These are phyloP conservation scores for Bursaphelenchus mucronatus DNA, from an alignment of 1,140 invertebrate species.

Conservation along the genomic window DNA sequence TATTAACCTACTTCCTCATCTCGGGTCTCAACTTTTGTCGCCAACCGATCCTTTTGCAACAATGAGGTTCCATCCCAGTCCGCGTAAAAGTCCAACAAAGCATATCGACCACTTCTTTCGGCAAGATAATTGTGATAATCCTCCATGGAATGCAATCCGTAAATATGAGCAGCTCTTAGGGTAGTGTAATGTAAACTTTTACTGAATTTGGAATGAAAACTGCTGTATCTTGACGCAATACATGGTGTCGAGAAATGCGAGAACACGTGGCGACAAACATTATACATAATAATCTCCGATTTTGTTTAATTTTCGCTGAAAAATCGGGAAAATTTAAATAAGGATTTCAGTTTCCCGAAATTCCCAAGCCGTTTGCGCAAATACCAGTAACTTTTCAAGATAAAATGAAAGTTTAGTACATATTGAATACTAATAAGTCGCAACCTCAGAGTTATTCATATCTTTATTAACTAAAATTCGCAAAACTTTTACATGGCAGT, in stretches of 20 bases:
- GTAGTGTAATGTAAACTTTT: not conserved
- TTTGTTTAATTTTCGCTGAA: too few species aligned
- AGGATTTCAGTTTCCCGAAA: too few species aligned
- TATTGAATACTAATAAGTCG: not conserved
- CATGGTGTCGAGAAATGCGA: not conserved
- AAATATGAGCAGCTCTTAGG: not conserved
- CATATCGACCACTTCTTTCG: not conserved
- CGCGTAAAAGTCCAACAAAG: conserved; percentile 10
- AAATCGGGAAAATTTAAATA: too few species aligned
- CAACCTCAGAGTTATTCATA: not conserved
- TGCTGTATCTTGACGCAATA: not conserved
- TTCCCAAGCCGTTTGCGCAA: too few species aligned
- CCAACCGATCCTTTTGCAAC: conserved; percentile 8
- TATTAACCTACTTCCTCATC: conserved; percentile 10
- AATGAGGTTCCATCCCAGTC: not conserved
- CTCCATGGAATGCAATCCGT: conserved; percentile 1
- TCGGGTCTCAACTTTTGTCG: conserved; percentile 1
- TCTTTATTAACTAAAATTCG: not conserved
- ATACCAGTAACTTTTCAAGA: too few species aligned
- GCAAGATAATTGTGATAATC: conserved; percentile 1
- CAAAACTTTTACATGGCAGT: conserved; percentile 1
- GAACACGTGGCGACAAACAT: not conserved
- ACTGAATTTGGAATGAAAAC: not conserved
- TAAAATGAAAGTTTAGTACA: too few species aligned
- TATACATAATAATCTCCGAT: not conserved